Evolutionary conservation across 2,888 invertebrate genomes (phyloP), one percentile per base, ranked within the genome.

Genomic region (Leucophenga montana): DNA sequence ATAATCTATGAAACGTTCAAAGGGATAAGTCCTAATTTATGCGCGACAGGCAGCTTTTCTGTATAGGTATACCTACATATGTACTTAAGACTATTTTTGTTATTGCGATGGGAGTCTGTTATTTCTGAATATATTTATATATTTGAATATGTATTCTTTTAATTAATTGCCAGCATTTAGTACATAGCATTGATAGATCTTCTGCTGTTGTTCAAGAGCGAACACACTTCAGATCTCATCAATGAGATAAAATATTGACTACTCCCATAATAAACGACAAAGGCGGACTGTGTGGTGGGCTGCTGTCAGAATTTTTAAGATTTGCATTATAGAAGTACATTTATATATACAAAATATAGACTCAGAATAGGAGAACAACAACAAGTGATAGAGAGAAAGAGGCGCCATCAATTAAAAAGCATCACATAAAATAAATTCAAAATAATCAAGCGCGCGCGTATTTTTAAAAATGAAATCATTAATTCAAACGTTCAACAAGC

Each of bases 391-490:
- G 67, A 75, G 75, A 71, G 67, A 39, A 66, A 59, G 54, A 77
- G 78, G 80, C 82, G 80, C 84, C 82, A 75, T 75, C 74, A 81
- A 81, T 81, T 81, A 84, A 80, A 61, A 72, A 59, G 67, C 48
- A 59, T 57, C 71, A 73, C 72, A 70, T 75, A 73, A 78, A 75
- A 48, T 48, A 46, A 77, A 53, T 57, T 46, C 56, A 8, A 67
- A 46, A 59, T 44, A 64, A 61, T 59, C 27, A 59, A 13, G 72
- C 67, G 71, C 73, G 68, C 67, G 78, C 73, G 73, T 80, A 78
- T 76, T 76, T 84, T 67, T 76, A 80, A 77, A 75, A 72, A 77
- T 84, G 81, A 80, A 74, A 73, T 75, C 75, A 74, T 53, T 74
- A 75, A 71, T 71, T 71, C 66, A 69, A 64, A 64, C 39, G 39